These are phyloP conservation scores for Carposina sasakii DNA, from an alignment of 1,140 invertebrate genomes.

Conservation along the genomic window DNA sequence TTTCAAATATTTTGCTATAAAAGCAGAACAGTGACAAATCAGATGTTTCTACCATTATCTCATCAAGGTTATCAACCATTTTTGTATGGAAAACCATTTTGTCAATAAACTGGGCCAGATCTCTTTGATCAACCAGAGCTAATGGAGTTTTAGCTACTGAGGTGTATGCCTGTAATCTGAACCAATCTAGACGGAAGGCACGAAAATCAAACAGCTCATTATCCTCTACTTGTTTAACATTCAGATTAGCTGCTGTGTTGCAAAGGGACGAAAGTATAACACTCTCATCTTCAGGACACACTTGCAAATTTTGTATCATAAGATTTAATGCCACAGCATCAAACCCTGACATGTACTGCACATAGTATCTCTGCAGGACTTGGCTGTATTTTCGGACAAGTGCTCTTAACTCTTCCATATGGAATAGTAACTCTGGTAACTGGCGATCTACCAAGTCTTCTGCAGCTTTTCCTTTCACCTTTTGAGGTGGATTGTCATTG, in stretches of 20 bases:
- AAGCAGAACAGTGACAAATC: slow-evolving; percentile 98
- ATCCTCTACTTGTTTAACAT: slow-evolving; percentile 96
- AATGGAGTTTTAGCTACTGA: slow-evolving; percentile 89
- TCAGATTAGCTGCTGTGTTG: slow-evolving; percentile 88
- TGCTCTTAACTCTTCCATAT: slow-evolving; percentile 96
- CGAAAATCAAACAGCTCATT: slow-evolving; percentile 97
- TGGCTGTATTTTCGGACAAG: slow-evolving; percentile 95
- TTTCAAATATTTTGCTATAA: slow-evolving; percentile 97
- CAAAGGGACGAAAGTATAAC: slow-evolving; percentile 95
- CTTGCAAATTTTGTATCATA: slow-evolving; percentile 89
- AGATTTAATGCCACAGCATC: slow-evolving; percentile 95
- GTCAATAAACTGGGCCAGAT: slow-evolving; percentile 93
- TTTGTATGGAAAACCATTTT: slow-evolving; percentile 97
- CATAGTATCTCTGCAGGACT: slow-evolving; percentile 98
- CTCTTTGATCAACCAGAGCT: slow-evolving; percentile 88
- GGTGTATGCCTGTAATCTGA: slow-evolving; percentile 95
- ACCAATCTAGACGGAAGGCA: slow-evolving; percentile 97
- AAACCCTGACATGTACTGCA: slow-evolving; percentile 96
- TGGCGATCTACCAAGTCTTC: slow-evolving; percentile 95
- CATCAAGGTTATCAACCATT: slow-evolving; percentile 99
- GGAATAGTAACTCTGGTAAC: slow-evolving; percentile 96
- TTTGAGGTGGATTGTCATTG: slow-evolving; percentile 92
- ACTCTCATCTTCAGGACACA: slow-evolving; percentile 95
- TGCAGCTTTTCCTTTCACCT: slow-evolving; percentile 87
- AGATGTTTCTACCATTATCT: slow-evolving; percentile 96